Evolutionary conservation across 2,113 vertebrate species (phyloP).

Genomic region (Oreochromis spilurus): DNA sequence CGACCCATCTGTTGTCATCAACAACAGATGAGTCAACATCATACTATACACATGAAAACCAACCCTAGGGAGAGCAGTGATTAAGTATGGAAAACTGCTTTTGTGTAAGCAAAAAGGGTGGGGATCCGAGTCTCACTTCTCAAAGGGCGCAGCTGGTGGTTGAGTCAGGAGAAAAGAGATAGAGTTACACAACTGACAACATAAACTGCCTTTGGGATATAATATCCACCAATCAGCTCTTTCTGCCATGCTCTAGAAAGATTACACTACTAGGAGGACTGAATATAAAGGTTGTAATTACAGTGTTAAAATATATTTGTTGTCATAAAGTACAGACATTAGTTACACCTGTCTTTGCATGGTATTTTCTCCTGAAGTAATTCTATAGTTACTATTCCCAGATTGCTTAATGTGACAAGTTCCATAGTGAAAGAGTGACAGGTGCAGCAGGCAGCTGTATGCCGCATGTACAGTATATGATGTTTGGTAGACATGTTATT

Average conservation of each 20-base stretch:
- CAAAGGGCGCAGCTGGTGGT: constrained; percentile 36
- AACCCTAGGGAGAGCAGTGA: background rate
- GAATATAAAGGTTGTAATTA: background rate
- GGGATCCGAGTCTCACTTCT: constrained; percentile 3
- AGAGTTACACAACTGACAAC: constrained; percentile 46
- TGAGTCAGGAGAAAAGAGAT: constrained; percentile 32
- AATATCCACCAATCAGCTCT: constrained; percentile 48
- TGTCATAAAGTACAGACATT: background rate
- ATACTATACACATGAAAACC: background rate
- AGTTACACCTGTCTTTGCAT: background rate
- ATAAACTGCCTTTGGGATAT: constrained; percentile 34
- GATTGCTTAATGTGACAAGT: background rate
- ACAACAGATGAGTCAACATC: background rate
- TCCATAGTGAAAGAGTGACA: constrained; percentile 1
- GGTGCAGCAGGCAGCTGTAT: constrained; percentile 16
- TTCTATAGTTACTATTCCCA: background rate
- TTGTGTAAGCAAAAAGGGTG: constrained; percentile 43
- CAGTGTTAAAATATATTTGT: background rate
- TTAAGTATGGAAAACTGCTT: constrained; percentile 23
- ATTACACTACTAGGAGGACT: background rate
- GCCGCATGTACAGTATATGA: background rate
- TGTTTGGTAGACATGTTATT: background rate
- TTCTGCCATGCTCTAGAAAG: constrained; percentile 13
- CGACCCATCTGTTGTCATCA: background rate
- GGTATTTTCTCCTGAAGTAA: background rate